A percentile compares a stretch with the other conserved stretches of the same genome.
Evolutionary conservation across 1,140 invertebrate species (phyloP).

Genomic region (Acromyrmex heyeri): DNA sequence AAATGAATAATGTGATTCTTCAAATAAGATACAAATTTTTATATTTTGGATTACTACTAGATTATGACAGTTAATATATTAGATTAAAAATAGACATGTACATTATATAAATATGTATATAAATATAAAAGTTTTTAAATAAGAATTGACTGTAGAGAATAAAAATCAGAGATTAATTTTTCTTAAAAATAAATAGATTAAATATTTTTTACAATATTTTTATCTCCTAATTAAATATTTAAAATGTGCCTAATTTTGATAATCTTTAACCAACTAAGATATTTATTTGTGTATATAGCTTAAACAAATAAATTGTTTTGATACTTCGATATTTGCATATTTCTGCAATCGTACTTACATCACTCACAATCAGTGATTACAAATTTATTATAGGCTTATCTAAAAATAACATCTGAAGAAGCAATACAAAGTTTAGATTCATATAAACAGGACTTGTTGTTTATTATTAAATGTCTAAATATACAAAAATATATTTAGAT

Average conservation of each 20-base stretch:
- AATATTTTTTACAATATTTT: neutral
- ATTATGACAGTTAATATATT: neutral
- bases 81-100: neutral
- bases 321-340: neutral
- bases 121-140: neutral
- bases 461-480: neutral
- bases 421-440: neutral
- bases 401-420: neutral
- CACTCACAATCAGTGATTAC: neutral
- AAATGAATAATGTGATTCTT: neutral
- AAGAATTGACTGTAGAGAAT: neutral
- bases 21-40: neutral
- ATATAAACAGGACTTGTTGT: neutral
- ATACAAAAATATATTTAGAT: neutral
- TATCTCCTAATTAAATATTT: neutral
- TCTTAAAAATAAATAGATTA: too few relatives aligned
- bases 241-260: neutral
- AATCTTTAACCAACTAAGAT: neutral
- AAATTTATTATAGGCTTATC: neutral
- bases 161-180: neutral
- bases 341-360: neutral
- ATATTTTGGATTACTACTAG: neutral
- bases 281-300: neutral
- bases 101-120: neutral
- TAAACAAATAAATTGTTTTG: neutral